phyloP scores from a whole-genome alignment of 2,797 vertebrate species.

The Sebastiscus albofasciatus region DNA sequence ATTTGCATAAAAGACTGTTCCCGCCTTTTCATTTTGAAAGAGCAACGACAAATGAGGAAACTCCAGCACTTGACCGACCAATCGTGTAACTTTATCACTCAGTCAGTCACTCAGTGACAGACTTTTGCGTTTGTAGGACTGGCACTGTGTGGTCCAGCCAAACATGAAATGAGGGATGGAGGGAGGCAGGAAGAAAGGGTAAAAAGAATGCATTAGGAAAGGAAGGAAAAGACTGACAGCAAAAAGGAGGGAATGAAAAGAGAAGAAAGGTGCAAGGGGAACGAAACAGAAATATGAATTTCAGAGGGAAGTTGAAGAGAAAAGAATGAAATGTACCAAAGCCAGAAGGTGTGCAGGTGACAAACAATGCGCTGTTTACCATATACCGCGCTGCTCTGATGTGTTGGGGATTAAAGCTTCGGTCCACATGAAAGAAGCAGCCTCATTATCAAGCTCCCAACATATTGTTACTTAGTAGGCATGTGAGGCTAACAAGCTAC shows the following conservation, averaged over 20 bases:
- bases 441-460: constrained; percentile 48
- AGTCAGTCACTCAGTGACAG: too few relatives aligned
- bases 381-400: constrained; percentile 12
- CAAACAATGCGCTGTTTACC: constrained; percentile 26
- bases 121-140: too few relatives aligned
- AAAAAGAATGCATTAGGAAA: not conserved
- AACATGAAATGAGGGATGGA: not conserved
- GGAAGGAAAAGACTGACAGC: not conserved
- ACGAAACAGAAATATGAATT: not conserved
- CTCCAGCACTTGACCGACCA: too few relatives aligned
- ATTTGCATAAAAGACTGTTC: too few relatives aligned
- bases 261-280: not conserved
- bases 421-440: constrained; percentile 52
- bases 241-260: not conserved
- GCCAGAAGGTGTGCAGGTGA: constrained; percentile 10
- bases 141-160: too few relatives aligned
- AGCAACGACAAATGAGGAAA: too few relatives aligned
- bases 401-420: constrained; percentile 42
- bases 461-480: constrained; percentile 38
- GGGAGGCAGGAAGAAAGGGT: not conserved
- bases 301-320: not conserved
- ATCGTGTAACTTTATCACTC: too few relatives aligned
- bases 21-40: too few relatives aligned
- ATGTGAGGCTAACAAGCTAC: constrained; percentile 42
- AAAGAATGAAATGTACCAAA: constrained; percentile 1